phyloP scores from a whole-genome alignment of 2,113 vertebrate species.

The Halichoeres trimaculatus region DNA sequence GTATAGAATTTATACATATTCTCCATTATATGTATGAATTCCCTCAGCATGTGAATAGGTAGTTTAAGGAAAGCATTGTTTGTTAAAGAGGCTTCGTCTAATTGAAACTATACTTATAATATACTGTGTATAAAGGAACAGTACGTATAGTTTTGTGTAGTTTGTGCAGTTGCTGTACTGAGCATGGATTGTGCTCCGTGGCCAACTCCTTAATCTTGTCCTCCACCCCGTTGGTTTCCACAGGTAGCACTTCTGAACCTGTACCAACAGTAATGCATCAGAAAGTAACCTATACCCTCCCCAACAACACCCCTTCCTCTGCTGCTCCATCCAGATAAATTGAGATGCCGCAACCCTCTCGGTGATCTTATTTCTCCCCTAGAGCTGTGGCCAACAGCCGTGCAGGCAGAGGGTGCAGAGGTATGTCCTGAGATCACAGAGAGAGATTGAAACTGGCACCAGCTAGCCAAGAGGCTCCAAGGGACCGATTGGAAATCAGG shows the following conservation, averaged over 20 bases:
- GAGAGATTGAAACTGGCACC: conserved; percentile 75
- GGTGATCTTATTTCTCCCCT: conserved; percentile 65
- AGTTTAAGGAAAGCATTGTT: background rate
- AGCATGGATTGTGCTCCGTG: conserved; percentile 15
- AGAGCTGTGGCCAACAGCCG: conserved; percentile 54
- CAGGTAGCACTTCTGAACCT: conserved; percentile 55
- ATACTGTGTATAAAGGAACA: background rate
- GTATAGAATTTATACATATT: no score
- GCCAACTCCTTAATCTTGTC: conserved; percentile 8
- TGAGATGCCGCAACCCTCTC: conserved; percentile 66
- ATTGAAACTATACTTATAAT: background rate
- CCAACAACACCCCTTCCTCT: conserved; percentile 1
- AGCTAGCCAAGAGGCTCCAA: conserved; percentile 53
- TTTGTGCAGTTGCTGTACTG: conserved; percentile 1
- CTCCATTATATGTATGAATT: no score
- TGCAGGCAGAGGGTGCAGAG: conserved; percentile 36
- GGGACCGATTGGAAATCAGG: conserved; percentile 70
- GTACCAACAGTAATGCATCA: conserved; percentile 70
- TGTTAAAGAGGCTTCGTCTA: background rate
- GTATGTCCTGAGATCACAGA: conserved; percentile 65
- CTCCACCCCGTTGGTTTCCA: conserved; percentile 18
- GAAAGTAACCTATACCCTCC: conserved; percentile 50
- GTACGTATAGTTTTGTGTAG: conserved; percentile 11
- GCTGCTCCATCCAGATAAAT: conserved; percentile 63
- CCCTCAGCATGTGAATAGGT: no score